These are phyloP conservation scores for Rhopilema esculentum DNA, from an alignment of 30 jellyfish, hydroid and myxozoan species.

Conservation along the genomic window DNA sequence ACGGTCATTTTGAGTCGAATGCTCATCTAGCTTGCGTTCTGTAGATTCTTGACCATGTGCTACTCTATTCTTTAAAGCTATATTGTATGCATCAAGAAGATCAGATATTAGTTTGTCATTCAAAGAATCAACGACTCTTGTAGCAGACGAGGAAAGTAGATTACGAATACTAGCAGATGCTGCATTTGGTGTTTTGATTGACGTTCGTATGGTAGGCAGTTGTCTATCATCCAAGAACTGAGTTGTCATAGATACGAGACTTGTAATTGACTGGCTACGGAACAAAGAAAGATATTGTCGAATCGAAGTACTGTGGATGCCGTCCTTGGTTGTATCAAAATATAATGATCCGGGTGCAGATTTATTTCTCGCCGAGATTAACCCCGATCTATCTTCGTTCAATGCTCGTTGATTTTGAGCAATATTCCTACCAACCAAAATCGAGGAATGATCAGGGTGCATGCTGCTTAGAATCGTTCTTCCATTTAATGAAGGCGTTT, in stretches of 20 bases:
- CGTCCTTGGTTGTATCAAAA: no score
- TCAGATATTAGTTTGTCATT: not conserved
- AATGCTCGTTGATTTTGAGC: no score
- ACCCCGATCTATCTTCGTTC: no score
- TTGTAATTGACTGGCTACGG: not conserved
- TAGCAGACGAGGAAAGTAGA: not conserved
- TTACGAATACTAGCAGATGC: not conserved
- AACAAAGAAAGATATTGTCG: not conserved
- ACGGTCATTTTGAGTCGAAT: not conserved
- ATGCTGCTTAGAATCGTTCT: not conserved
- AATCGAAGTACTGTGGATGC: no score
- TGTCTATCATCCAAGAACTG: not conserved
- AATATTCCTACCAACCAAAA: not conserved
- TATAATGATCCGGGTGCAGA: no score
- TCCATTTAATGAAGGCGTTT: not conserved
- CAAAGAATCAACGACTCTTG: not conserved
- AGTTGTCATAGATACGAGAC: not conserved
- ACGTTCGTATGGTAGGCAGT: not conserved
- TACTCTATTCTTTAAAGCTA: not conserved
- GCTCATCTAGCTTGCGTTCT: not conserved
- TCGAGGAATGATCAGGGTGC: not conserved
- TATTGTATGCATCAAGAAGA: constrained; percentile 1
- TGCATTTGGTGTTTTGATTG: not conserved
- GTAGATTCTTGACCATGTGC: not conserved
- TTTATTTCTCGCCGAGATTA: no score